Evolutionary conservation across 2,797 vertebrate species (phyloP).

Genomic region (Phataginus tricuspis): DNA sequence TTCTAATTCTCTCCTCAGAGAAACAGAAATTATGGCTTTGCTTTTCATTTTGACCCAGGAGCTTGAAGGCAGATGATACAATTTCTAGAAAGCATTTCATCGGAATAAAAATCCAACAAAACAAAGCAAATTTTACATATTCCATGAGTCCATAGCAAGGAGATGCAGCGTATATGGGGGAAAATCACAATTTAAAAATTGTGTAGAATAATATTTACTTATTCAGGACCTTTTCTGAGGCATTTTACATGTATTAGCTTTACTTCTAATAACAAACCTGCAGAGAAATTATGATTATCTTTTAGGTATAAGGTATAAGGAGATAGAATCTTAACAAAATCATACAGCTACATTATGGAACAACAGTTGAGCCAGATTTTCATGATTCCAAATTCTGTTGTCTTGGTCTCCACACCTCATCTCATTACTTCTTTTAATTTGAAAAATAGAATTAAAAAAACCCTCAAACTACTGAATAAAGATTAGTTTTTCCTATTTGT

Average conservation of each 20-base stretch:
- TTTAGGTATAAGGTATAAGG: not conserved
- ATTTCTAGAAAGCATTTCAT: slow-evolving; percentile 57
- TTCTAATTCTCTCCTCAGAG: slow-evolving; percentile 45
- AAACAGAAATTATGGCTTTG: slow-evolving; percentile 52
- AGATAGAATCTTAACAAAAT: not conserved
- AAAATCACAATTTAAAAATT: not conserved
- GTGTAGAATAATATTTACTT: not conserved
- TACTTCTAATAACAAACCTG: not conserved
- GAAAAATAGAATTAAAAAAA: not conserved
- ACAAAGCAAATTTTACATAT: not conserved
- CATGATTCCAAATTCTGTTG: not conserved
- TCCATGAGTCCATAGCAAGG: not conserved
- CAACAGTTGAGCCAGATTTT: not conserved
- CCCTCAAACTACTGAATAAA: not conserved
- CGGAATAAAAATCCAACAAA: slow-evolving; percentile 58
- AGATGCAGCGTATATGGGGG: not conserved
- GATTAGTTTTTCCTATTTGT: not conserved
- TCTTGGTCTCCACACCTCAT: not conserved
- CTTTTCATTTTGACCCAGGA: slow-evolving; percentile 56
- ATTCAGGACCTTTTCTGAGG: not conserved
- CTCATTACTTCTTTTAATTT: not conserved
- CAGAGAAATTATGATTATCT: not conserved
- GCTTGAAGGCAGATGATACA: not conserved
- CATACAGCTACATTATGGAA: not conserved
- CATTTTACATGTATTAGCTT: not conserved